A percentile compares a stretch with the other conserved stretches of the same genome.
Conservation (phyloP, 2,797 vertebrate genomes). For the Coccyzus lansbergi region DNA sequence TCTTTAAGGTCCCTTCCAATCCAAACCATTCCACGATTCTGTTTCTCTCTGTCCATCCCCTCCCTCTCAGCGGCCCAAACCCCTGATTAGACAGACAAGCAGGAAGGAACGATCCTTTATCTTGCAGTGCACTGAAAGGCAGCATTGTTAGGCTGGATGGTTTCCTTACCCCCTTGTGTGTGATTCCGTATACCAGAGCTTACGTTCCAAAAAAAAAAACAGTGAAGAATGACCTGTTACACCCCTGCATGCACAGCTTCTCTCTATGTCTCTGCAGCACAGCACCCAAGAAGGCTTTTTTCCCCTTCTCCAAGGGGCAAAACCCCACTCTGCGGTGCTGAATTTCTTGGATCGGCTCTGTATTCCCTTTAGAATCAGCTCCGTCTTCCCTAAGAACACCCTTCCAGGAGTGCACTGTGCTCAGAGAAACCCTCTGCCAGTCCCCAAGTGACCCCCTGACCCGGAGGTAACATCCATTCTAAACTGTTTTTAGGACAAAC, state of each 20-base stretch:
- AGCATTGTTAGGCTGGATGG: not conserved
- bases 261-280: not conserved
- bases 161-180: not conserved
- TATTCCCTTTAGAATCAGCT: not conserved
- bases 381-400: not conserved
- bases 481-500: slow-evolving; percentile 69
- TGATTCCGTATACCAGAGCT: not conserved
- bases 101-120: not conserved
- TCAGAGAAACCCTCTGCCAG: slow-evolving; percentile 41
- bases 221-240: not conserved
- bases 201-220: not conserved
- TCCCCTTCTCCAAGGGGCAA: not conserved
- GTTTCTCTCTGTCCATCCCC: not conserved
- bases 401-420: not conserved
- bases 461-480: slow-evolving; percentile 60
- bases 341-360: not conserved
- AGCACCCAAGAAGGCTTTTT: not conserved
- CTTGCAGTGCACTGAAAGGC: not conserved
- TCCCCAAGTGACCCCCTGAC: slow-evolving; percentile 21
- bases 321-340: fast-evolving
- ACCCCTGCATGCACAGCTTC: not conserved
- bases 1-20: too few relatives aligned
- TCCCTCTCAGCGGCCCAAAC: not conserved
- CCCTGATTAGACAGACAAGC: not conserved
- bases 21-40: too few relatives aligned